Base-by-base conservation (phyloP, 2,113 vertebrate species). In the Sorex araneus region DNA sequence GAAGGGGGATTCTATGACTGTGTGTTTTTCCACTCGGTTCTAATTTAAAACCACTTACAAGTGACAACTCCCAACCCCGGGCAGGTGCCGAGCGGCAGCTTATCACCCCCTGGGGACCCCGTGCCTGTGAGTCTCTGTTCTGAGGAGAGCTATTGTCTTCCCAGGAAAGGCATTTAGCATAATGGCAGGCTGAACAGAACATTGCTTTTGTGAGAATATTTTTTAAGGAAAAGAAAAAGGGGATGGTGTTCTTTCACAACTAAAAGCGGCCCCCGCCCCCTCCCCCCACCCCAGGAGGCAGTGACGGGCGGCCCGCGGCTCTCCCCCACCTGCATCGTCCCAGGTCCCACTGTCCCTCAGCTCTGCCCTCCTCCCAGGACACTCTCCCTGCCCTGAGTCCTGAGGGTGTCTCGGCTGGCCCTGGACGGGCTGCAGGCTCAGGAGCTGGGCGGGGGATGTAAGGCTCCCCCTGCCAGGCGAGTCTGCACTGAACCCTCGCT, bases 81-180 rank as follows among this genome's bases (percentile, higher is more conserved):
- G 84, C 80, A 92, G 90, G 83, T 93, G 78, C 78, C 87, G 12
- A 1, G 0, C 40, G 78, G 91, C 84, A 70, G 92, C 93, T 96
- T 76, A 80, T 71, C 84, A 54, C 71, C 93, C 95, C 92, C 89
- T 89, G 0, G 92, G 88, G 96, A 95, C 94, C 89, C 92, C 54
- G 1, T 28, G 87, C 13, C 54, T 19, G 4, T 83, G 95, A 96
- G 96, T 86, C 90, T 91, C 30, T 77, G 85, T 63, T 90, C 94
- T 94, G 87, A 93, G 93, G 97, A 94, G 60, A 94, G 91, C 96
- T 95, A 94, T 90, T 94, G 92, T 94, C 91, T 97, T 94, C 87
- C 88, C 73, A 93, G 88, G 64, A 95, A 96, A 95, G 94, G 91
- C 90, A 97, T 95, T 97, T 87, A 96, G 89, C 28, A 30, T 97